These are phyloP conservation scores for Andrena bicolor DNA, from an alignment of 2,888 invertebrate genomes.

Conservation along the genomic window DNA sequence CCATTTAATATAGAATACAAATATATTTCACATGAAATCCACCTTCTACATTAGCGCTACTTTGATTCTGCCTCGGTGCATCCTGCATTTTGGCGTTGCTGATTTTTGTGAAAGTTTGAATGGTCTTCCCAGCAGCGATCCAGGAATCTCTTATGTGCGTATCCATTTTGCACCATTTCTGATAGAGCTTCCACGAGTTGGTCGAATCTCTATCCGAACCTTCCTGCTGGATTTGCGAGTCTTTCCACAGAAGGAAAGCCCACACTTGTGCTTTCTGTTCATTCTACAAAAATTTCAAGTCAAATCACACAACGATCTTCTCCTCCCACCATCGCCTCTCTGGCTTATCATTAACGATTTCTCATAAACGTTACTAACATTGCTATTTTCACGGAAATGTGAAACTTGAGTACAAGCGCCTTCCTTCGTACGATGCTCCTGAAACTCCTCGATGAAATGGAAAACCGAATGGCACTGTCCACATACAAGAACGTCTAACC, in stretches of 20 bases:
- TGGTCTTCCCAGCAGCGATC: slow-evolving; percentile 92
- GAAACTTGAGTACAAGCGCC: slow-evolving; percentile 88
- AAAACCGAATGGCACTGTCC: slow-evolving; percentile 93
- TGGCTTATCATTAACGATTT: not conserved
- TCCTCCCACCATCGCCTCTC: not conserved
- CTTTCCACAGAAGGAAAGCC: slow-evolving; percentile 94
- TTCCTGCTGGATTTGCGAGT: slow-evolving; percentile 86
- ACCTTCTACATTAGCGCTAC: slow-evolving; percentile 73
- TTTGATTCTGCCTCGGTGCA: slow-evolving; percentile 80
- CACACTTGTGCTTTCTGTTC: slow-evolving; percentile 94
- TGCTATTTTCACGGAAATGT: slow-evolving; percentile 88
- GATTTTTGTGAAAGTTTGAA: slow-evolving; percentile 90
- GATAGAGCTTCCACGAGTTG: slow-evolving; percentile 93
- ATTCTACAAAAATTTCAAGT: slow-evolving; percentile 85
- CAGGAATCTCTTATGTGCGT: slow-evolving; percentile 91
- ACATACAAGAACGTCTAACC: slow-evolving; percentile 92
- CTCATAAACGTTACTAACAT: slow-evolving; percentile 85
- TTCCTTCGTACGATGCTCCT: slow-evolving; percentile 89
- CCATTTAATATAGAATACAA: slow-evolving; percentile 1
- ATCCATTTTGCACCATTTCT: slow-evolving; percentile 93
- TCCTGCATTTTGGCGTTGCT: slow-evolving; percentile 89
- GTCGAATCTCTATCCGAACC: slow-evolving; percentile 86
- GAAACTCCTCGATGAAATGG: slow-evolving; percentile 92
- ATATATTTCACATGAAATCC: not conserved
- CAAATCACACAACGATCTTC: slow-evolving; percentile 2